Evolutionary conservation across 2,113 vertebrate genomes (phyloP).

Genomic region (Syrmaticus mikado): DNA sequence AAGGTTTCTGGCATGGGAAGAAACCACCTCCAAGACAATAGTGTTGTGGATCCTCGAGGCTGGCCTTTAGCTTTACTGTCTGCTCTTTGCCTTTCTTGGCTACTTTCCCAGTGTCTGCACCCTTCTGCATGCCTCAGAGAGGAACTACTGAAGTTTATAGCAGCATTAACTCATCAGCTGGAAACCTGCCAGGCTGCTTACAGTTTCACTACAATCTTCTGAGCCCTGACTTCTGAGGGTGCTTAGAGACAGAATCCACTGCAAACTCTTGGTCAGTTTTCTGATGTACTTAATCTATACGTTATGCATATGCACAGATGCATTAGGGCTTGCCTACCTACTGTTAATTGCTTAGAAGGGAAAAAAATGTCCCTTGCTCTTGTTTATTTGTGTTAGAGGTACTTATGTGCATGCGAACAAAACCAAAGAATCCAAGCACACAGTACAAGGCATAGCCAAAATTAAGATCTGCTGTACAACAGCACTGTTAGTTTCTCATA

Average conservation of each 20-base stretch:
- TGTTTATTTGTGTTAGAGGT: neutral
- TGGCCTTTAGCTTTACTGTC: conserved; percentile 20
- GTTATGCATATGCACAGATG: neutral
- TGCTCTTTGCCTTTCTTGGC: conserved; percentile 59
- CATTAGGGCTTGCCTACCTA: neutral
- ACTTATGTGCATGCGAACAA: neutral
- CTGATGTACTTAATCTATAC: neutral
- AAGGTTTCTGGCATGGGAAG: conserved; percentile 8
- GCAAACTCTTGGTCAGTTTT: neutral
- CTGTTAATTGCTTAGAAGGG: neutral
- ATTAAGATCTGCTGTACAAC: neutral
- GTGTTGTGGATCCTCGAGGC: neutral
- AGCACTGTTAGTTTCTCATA: neutral
- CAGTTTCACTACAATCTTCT: conserved; percentile 37
- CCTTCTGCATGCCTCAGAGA: conserved; percentile 60
- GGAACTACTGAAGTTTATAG: conserved; percentile 71
- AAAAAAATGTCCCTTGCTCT: neutral
- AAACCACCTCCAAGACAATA: conserved; percentile 5
- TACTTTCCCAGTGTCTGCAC: conserved; percentile 42
- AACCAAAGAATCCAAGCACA: neutral
- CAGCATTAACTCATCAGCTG: conserved; percentile 72
- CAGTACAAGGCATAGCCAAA: neutral
- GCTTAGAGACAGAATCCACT: neutral
- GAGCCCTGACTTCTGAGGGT: conserved; percentile 33
- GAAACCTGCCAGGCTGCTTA: conserved; percentile 62